A percentile compares a stretch with the other conserved stretches of the same genome.
Conservation (phyloP, 2,888 invertebrate genomes). For the Metalampra italica region DNA sequence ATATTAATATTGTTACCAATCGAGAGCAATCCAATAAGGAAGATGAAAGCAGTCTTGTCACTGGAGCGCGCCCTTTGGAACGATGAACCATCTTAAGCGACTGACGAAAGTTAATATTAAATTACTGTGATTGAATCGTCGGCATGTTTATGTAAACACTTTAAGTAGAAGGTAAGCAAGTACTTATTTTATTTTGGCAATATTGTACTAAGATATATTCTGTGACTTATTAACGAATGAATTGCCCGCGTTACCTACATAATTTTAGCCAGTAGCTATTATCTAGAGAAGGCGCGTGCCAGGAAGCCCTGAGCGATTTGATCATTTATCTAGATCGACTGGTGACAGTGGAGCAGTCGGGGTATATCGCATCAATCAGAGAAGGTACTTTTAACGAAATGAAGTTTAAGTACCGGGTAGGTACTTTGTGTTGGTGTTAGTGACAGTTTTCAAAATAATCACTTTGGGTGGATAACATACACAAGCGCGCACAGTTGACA, state of each 20-base stretch:
- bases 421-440: too few species aligned
- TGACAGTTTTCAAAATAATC: too few species aligned
- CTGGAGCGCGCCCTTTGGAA: not conserved
- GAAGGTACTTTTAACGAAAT: too few species aligned
- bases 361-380: too few species aligned
- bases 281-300: too few species aligned
- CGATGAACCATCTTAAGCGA: not conserved
- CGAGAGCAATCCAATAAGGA: constrained; percentile 8
- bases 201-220: not conserved
- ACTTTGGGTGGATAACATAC: too few species aligned
- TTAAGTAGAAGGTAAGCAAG: not conserved
- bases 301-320: too few species aligned
- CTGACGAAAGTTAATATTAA: not conserved
- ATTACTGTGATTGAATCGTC: not conserved
- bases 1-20: constrained; percentile 5
- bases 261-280: too few species aligned
- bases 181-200: not conserved
- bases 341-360: too few species aligned
- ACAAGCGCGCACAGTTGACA: too few species aligned
- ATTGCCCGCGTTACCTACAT: not conserved
- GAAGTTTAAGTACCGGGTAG: too few species aligned
- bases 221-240: not conserved
- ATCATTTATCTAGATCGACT: too few species aligned
- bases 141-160: not conserved
- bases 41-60: constrained; percentile 5